phyloP scores from a whole-genome alignment of 2,888 invertebrate genomes.

The Ophion slaviceki region DNA sequence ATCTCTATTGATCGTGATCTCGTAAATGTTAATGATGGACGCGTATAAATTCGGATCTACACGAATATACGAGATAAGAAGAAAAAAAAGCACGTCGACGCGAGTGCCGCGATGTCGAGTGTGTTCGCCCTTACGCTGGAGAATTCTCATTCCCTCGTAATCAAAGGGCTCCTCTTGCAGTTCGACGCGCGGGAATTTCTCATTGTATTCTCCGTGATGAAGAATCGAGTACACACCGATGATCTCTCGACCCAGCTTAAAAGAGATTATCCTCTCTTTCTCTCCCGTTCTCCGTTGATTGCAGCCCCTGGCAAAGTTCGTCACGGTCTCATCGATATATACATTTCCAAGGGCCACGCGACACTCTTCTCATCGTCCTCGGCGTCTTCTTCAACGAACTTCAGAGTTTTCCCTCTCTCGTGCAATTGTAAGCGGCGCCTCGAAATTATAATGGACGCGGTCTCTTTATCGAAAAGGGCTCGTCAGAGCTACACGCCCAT shows the following conservation, averaged over 20 bases:
- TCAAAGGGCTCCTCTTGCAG: background rate
- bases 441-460: background rate
- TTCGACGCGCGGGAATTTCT: conserved; percentile 35
- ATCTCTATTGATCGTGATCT: background rate
- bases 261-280: conserved; percentile 40
- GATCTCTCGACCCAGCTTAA: conserved; percentile 2
- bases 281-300: conserved; percentile 42
- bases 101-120: background rate
- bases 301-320: conserved; percentile 67
- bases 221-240: conserved; percentile 25
- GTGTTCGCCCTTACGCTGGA: background rate
- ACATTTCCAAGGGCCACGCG: conserved; percentile 29
- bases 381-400: conserved; percentile 8
- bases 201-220: conserved; percentile 34
- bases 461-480: background rate
- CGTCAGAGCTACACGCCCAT: background rate
- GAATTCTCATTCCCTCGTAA: background rate
- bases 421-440: background rate
- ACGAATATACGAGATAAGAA: background rate
- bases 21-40: background rate
- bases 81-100: background rate
- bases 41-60: background rate
- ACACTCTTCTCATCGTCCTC: conserved; percentile 32
- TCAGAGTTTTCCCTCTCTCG: background rate
- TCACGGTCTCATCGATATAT: conserved; percentile 67